A percentile compares a stretch with the other conserved stretches of the same genome.
phyloP scores from a whole-genome alignment of 2,888 invertebrate genomes.

The Bruchidius siliquastri region DNA sequence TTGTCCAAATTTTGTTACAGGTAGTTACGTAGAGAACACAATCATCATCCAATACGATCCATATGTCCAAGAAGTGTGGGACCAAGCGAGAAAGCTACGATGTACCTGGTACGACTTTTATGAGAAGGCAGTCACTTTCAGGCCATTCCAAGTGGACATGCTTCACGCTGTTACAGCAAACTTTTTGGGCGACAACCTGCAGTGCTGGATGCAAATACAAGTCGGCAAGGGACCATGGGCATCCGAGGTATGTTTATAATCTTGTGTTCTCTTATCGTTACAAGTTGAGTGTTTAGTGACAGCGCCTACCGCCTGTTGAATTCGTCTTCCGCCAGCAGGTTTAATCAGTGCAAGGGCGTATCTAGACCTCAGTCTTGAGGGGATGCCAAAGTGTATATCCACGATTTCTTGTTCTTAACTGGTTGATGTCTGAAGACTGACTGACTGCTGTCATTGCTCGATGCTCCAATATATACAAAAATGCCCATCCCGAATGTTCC shows the following conservation, averaged over 20 bases:
- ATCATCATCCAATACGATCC: slow-evolving; percentile 94
- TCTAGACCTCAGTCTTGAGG: too few species aligned
- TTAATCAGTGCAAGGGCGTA: too few species aligned
- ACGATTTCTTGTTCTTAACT: too few species aligned
- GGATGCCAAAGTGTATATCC: too few species aligned
- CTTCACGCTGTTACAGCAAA: slow-evolving; percentile 91
- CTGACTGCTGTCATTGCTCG: too few species aligned
- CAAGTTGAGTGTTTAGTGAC: too few species aligned
- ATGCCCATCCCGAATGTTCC: too few species aligned
- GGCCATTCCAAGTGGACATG: slow-evolving; percentile 95
- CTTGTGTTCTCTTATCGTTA: too few species aligned
- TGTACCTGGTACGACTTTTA: slow-evolving; percentile 97
- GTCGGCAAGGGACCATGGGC: slow-evolving; percentile 96
- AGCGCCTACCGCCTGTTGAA: too few species aligned
- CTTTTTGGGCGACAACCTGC: slow-evolving; percentile 90
- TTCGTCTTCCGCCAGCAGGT: too few species aligned
- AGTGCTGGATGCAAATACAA: slow-evolving; percentile 97
- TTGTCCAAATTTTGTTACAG: not conserved
- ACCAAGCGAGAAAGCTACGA: slow-evolving; percentile 85
- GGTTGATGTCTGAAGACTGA: too few species aligned
- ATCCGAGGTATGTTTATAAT: slow-evolving; percentile 60
- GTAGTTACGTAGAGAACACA: slow-evolving; percentile 87
- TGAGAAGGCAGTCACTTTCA: slow-evolving; percentile 90
- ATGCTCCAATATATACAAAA: too few species aligned
- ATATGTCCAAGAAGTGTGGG: slow-evolving; percentile 93